Percentiles rank a stretch among this genome's conserved stretches.
Conservation (phyloP, 2,797 vertebrate genomes). For the Coranthus polyacanthus region DNA sequence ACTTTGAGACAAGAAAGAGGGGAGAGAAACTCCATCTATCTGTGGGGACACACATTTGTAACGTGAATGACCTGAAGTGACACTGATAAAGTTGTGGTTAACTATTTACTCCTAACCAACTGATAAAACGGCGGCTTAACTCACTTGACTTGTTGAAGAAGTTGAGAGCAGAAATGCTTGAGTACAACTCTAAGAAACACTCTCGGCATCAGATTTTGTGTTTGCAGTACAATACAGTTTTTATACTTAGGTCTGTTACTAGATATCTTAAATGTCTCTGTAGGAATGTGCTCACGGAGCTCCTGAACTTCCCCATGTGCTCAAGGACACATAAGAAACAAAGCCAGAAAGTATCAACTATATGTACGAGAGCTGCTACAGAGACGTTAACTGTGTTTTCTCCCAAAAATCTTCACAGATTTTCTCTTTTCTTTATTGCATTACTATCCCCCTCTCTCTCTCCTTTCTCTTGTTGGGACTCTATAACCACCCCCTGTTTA, state of each 20-base stretch:
- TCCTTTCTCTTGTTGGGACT: slow-evolving; percentile 17
- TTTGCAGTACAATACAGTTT: too few species aligned
- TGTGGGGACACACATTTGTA: slow-evolving; percentile 19
- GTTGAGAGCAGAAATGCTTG: neutral
- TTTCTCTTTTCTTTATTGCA: slow-evolving; percentile 29
- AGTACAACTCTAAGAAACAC: too few species aligned
- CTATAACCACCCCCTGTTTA: slow-evolving; percentile 30
- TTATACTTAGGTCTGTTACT: too few species aligned
- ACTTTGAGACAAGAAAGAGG: neutral
- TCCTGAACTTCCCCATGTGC: neutral
- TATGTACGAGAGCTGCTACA: neutral
- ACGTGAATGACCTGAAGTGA: slow-evolving; percentile 21
- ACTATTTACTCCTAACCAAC: slow-evolving; percentile 59
- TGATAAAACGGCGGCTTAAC: slow-evolving; percentile 37
- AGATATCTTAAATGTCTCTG: neutral
- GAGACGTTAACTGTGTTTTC: too few species aligned
- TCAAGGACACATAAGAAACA: neutral
- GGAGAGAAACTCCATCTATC: neutral
- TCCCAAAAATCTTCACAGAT: neutral
- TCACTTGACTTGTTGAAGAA: neutral
- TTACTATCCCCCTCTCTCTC: neutral
- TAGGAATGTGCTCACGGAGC: neutral
- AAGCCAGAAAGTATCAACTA: neutral
- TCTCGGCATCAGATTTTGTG: too few species aligned
- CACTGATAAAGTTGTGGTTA: slow-evolving; percentile 68